phyloP scores from a whole-genome alignment of 2,113 vertebrate species.

The Neolamprologus longior region DNA sequence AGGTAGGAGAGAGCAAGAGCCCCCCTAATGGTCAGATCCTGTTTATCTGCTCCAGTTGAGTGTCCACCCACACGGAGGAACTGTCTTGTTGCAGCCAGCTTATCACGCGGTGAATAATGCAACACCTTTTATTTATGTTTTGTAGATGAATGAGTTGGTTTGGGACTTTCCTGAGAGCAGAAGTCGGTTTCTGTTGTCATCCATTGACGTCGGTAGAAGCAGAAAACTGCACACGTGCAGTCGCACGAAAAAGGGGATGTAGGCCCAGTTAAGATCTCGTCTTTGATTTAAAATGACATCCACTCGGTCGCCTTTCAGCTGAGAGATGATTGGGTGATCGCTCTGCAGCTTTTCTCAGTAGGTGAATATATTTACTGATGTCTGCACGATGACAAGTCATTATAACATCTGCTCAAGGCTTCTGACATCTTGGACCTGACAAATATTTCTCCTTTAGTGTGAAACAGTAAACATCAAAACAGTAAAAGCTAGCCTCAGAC shows the following conservation, averaged over 20 bases:
- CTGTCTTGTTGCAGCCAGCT: background rate
- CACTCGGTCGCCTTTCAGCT: background rate
- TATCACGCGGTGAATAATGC: slow-evolving; percentile 7
- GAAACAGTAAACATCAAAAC: background rate
- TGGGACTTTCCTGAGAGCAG: slow-evolving; percentile 26
- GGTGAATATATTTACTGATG: background rate
- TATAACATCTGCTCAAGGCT: background rate
- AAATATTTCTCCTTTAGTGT: accelerated
- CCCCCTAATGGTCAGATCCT: background rate
- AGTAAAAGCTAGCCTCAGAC: background rate
- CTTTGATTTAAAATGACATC: background rate
- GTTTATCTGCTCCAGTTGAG: slow-evolving; percentile 7
- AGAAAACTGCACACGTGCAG: background rate
- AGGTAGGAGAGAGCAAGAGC: slow-evolving; percentile 16
- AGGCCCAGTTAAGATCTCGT: background rate
- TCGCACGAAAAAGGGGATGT: background rate
- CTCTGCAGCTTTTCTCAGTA: background rate
- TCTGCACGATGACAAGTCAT: background rate
- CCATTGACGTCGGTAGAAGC: background rate
- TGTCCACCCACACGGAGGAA: slow-evolving; percentile 8
- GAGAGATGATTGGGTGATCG: accelerated
- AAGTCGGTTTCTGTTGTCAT: background rate
- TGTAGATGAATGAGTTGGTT: background rate
- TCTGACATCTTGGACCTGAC: background rate
- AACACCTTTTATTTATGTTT: background rate